Percentiles rank a stretch among this genome's conserved stretches.
Evolutionary conservation across 2,113 vertebrate species (phyloP).

Genomic region (Carollia perspicillata): DNA sequence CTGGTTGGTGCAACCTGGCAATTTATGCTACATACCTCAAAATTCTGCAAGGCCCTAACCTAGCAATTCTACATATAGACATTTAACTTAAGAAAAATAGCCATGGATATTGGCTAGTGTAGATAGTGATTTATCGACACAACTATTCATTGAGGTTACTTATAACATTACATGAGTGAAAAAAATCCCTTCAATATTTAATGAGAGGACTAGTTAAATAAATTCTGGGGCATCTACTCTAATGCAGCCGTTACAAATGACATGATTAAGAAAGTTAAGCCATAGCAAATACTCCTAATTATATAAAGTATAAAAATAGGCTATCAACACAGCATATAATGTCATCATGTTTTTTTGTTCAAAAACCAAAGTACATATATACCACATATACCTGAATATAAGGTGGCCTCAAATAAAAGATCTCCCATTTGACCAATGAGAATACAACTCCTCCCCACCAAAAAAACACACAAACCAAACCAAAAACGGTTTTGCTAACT

Average conservation of each 20-base stretch:
- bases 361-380: not conserved
- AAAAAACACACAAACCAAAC: not conserved
- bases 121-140: not conserved
- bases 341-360: not conserved
- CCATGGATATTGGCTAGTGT: not conserved
- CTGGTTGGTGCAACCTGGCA: conserved; percentile 5
- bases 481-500: not conserved
- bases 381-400: not conserved
- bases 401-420: not conserved
- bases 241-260: not conserved
- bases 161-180: not conserved
- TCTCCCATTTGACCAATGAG: not conserved
- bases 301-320: not conserved
- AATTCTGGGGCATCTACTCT: not conserved
- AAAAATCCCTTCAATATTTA: not conserved
- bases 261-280: not conserved
- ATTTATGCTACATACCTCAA: conserved; percentile 48
- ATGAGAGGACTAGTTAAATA: not conserved
- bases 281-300: not conserved
- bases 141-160: not conserved
- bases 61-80: conserved; percentile 40
- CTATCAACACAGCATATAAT: not conserved
- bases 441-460: not conserved
- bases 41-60: not conserved
- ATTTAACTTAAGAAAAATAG: conserved; percentile 44